Percentiles rank a stretch among this genome's conserved stretches.
Conservation (phyloP, 2,113 vertebrate species). For the Oceanites oceanicus region DNA sequence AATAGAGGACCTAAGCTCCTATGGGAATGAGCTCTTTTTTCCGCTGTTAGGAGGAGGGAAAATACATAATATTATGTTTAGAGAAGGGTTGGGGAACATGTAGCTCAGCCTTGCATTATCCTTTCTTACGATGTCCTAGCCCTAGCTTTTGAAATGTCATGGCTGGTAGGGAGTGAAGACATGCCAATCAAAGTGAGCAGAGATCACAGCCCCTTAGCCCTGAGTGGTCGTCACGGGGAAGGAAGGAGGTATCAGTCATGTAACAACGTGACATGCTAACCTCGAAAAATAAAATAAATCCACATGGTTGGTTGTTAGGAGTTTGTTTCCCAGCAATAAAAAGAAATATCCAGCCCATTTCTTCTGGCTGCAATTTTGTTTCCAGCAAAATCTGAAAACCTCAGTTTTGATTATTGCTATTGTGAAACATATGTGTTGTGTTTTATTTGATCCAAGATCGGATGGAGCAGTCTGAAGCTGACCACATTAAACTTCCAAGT, state of each 20-base stretch:
- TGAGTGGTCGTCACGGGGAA: not conserved
- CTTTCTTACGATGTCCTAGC: not conserved
- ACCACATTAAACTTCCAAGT: not conserved
- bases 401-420: conserved; percentile 9
- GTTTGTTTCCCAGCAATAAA: not conserved
- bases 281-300: not conserved
- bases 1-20: fast-evolving
- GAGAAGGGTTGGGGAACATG: not conserved
- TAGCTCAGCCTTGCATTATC: not conserved
- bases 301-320: not conserved
- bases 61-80: not conserved
- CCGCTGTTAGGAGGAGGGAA: not conserved
- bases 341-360: not conserved
- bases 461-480: not conserved
- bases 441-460: conserved; percentile 9
- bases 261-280: not conserved
- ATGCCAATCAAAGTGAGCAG: fast-evolving
- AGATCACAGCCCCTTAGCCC: not conserved
- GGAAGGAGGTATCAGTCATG: fast-evolving
- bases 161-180: not conserved
- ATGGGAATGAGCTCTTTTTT: not conserved
- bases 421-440: not conserved
- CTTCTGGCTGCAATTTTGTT: not conserved
- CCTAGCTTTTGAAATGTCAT: not conserved
- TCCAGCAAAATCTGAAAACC: not conserved